phyloP scores from a whole-genome alignment of 2,113 vertebrate species.

The Leucopsar rothschildi region DNA sequence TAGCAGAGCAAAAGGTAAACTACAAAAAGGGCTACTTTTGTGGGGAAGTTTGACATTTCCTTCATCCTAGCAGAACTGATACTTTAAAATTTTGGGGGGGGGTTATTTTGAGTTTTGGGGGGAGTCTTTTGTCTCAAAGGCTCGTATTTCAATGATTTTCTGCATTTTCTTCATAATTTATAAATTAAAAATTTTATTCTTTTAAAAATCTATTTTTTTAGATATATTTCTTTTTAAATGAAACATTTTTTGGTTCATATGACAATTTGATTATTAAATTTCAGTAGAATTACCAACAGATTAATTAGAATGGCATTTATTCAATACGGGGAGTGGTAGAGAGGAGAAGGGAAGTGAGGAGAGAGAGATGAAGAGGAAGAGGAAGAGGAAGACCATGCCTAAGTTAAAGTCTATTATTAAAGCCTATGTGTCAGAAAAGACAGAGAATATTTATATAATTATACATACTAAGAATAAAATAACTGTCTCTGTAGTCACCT shows the following conservation, averaged over 20 bases:
- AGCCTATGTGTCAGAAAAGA: neutral
- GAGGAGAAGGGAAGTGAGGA: too few relatives aligned
- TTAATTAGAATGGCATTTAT: neutral
- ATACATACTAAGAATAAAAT: neutral
- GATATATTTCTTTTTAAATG: neutral
- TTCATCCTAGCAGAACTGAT: neutral
- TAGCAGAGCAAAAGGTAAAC: neutral
- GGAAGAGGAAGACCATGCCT: neutral
- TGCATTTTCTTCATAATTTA: too few relatives aligned
- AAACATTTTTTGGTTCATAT: neutral
- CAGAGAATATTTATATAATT: neutral
- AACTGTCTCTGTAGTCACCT: rapidly evolving
- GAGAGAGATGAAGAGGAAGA: too few relatives aligned
- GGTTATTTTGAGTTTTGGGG: neutral
- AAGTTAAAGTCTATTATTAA: neutral
- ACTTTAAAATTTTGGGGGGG: neutral
- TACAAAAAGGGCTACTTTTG: neutral
- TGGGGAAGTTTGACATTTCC: neutral
- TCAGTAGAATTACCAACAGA: neutral
- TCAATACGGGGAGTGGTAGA: neutral
- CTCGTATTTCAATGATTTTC: too few relatives aligned
- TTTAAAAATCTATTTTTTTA: neutral
- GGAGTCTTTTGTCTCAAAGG: neutral
- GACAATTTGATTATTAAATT: too few relatives aligned
- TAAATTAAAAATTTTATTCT: too few relatives aligned